Percentiles rank a stretch among this genome's conserved stretches.
These are phyloP conservation scores for Helicorthomorpha holstii DNA, from an alignment of 1,140 invertebrate genomes.

Conservation along the genomic window DNA sequence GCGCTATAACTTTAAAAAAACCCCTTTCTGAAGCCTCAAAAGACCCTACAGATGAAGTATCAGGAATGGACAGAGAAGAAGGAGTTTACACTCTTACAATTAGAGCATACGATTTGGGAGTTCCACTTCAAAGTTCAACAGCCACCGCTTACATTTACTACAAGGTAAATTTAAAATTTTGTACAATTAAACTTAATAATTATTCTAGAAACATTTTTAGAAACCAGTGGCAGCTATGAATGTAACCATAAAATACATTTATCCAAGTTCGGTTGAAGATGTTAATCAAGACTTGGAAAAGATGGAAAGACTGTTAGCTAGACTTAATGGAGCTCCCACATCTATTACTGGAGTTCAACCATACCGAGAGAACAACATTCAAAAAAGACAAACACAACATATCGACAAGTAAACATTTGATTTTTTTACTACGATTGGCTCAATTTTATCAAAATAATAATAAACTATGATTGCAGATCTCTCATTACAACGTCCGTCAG, in stretches of 20 bases:
- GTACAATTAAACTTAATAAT: no score
- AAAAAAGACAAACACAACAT: neutral
- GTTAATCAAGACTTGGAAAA: neutral
- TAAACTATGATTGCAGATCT: neutral
- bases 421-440: neutral
- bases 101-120: slow-evolving; percentile 16
- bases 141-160: slow-evolving; percentile 13
- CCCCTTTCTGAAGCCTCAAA: neutral
- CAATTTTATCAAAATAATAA: neutral
- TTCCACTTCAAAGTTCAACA: slow-evolving; percentile 12
- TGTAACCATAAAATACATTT: neutral
- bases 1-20: neutral
- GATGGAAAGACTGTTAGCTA: neutral
- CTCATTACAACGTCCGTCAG: neutral
- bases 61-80: slow-evolving; percentile 11
- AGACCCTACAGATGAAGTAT: neutral
- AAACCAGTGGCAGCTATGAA: no score
- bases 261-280: neutral
- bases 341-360: neutral
- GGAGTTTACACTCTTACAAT: slow-evolving; percentile 13
- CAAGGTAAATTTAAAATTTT: no score
- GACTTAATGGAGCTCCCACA: neutral
- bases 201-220: no score
- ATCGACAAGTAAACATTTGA: neutral
- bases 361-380: neutral